Evolutionary conservation across 35 echinoderm and acorn worm genomes (phyloP), one percentile per base, ranked within the genome.

Genomic region (Apostichopus japonicus): DNA sequence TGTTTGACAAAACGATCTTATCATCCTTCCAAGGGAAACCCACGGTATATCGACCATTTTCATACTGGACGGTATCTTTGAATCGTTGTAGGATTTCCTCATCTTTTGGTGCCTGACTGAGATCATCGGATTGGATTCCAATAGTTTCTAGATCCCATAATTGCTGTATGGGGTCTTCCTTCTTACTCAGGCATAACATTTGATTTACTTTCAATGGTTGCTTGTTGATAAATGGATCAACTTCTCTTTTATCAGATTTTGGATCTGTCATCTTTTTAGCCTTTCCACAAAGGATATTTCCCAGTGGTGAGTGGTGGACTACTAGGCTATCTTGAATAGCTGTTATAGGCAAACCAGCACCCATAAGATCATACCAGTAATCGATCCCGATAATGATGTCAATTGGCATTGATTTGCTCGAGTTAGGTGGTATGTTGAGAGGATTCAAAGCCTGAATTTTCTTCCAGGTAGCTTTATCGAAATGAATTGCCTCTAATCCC

Each of bases 21-120:
- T 87, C 24, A 23, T 87, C 84, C 11, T 87, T 87, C 84, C 84
- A 87, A 59, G 55, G 84, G 22, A 59, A 87, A 6, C 79, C 79
- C 15, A 80, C 78, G 24, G 14, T 44, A 80, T 80, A 27, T 9
- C 78, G 24, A 80, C 27, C 78, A 51, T 80, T 52, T 80, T 80
- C 78, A 44, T 51, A 80, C 14, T 80, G 24, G 24, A 80, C 14
- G 27, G 24, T 80, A 4, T 80, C 78, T 52, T 44, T 53, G 52
- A 80, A 33, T 44, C 24, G 16, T 80, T 27, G 22, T 52, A 13
- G 15, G 27, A 33, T 33, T 33, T 33, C 27, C 27, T 33, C 27
- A 33, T 33, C 27, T 33, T 33, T 33, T 33, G 78, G 1, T 80
- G 15, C 9, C 6, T 53, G 14, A 8, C 14, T 44, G 14, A 44